phyloP scores from a whole-genome alignment of 2,797 vertebrate species.

The Ispidina lecontei region DNA sequence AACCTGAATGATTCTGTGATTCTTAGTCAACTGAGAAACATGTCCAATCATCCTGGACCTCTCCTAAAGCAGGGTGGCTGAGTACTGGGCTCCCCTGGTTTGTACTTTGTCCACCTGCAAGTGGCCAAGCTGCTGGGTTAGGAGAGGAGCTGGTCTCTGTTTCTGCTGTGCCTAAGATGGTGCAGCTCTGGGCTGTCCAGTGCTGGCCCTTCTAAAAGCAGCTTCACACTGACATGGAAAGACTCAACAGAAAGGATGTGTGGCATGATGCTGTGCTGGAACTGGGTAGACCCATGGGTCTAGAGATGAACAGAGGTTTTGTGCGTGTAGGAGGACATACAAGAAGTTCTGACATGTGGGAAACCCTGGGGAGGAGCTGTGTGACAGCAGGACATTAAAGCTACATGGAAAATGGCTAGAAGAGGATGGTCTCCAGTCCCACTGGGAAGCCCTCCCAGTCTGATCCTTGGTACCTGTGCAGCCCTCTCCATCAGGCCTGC shows the following conservation, averaged over 20 bases:
- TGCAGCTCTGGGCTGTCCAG: not conserved
- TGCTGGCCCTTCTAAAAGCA: not conserved
- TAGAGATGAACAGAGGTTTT: not conserved
- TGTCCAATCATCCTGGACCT: not conserved
- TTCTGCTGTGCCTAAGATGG: not conserved
- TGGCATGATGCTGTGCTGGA: not conserved
- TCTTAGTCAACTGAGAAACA: not conserved
- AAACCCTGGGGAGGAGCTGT: not conserved
- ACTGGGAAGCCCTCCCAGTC: not conserved
- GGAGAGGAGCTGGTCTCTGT: not conserved
- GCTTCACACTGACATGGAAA: not conserved
- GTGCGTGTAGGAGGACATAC: not conserved
- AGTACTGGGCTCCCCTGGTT: not conserved
- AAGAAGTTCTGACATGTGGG: not conserved
- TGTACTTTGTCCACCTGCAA: not conserved
- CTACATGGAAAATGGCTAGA: not conserved
- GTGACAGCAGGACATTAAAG: not conserved
- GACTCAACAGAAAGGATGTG: not conserved
- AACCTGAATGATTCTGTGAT: too few relatives aligned
- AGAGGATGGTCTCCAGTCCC: not conserved
- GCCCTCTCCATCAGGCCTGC: slow-evolving; percentile 86
- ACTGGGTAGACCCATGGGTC: not conserved
- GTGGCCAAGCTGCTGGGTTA: not conserved
- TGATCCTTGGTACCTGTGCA: slow-evolving; percentile 85
- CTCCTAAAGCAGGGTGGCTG: not conserved